Evolutionary conservation across 1,140 invertebrate genomes (phyloP).

Genomic region (Hydropsyche tenuis): DNA sequence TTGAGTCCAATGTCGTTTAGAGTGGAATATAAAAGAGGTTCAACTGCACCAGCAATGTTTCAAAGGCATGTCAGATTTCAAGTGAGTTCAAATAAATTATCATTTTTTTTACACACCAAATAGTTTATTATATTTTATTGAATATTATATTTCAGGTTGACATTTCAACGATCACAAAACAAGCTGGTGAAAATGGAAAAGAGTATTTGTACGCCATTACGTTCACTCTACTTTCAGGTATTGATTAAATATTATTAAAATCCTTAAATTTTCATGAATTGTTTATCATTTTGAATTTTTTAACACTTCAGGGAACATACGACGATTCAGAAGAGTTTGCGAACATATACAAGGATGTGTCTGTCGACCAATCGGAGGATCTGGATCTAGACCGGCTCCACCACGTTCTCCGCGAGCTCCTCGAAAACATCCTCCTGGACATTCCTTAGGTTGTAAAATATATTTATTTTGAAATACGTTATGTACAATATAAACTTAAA

Average conservation of each 20-base stretch:
- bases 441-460: constrained; percentile 47
- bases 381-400: constrained; percentile 72
- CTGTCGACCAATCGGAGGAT: constrained; percentile 66
- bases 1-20: constrained; percentile 97
- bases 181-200: constrained; percentile 74
- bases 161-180: constrained; percentile 74
- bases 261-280: too few species aligned
- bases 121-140: background rate
- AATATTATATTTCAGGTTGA: constrained; percentile 62
- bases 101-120: constrained; percentile 6
- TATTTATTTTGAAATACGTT: too few species aligned
- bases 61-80: constrained; percentile 96
- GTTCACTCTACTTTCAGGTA: constrained; percentile 94
- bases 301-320: constrained; percentile 94
- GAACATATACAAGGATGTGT: constrained; percentile 95
- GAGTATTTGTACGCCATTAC: constrained; percentile 93
- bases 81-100: constrained; percentile 59
- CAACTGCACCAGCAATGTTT: constrained; percentile 93
- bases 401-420: constrained; percentile 67
- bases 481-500: background rate
- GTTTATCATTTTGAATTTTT: too few species aligned
- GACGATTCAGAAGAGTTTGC: constrained; percentile 93
- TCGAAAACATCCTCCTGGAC: constrained; percentile 52
- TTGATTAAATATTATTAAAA: too few species aligned
- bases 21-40: constrained; percentile 95